A percentile compares a stretch with the other conserved stretches of the same genome.
These are phyloP conservation scores for Neopipo cinnamomea DNA, from an alignment of 2,113 vertebrate genomes.

Conservation along the genomic window DNA sequence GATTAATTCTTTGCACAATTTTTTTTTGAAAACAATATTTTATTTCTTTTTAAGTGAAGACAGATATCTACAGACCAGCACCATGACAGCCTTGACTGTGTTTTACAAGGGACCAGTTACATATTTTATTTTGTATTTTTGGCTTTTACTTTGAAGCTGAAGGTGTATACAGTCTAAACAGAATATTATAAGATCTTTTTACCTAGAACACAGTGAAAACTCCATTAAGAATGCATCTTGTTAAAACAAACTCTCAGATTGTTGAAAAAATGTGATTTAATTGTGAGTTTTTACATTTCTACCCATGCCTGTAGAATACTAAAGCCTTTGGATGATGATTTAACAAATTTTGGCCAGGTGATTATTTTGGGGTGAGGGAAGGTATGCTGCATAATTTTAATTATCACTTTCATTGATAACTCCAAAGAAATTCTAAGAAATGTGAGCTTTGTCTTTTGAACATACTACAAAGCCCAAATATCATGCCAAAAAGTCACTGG, in stretches of 20 bases:
- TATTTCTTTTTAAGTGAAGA: neutral
- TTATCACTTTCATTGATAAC: neutral
- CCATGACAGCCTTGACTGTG: neutral
- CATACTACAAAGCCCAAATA: neutral
- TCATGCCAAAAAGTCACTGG: neutral
- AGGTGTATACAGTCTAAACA: neutral
- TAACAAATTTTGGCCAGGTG: neutral
- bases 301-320: neutral
- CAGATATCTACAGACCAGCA: neutral
- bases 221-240: neutral
- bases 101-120: neutral
- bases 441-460: neutral
- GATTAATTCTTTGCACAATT: neutral
- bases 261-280: neutral
- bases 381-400: neutral
- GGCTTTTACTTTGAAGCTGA: neutral
- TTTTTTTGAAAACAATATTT: neutral
- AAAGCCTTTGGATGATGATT: neutral
- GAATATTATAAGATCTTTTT: neutral
- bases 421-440: neutral
- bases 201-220: neutral
- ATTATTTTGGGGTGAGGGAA: neutral
- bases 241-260: neutral
- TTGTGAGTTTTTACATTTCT: neutral
- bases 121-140: neutral